Percentiles rank a stretch among this genome's conserved stretches.
phyloP scores from a whole-genome alignment of 2,888 invertebrate species.

The Rotaria magnacalcarata region DNA sequence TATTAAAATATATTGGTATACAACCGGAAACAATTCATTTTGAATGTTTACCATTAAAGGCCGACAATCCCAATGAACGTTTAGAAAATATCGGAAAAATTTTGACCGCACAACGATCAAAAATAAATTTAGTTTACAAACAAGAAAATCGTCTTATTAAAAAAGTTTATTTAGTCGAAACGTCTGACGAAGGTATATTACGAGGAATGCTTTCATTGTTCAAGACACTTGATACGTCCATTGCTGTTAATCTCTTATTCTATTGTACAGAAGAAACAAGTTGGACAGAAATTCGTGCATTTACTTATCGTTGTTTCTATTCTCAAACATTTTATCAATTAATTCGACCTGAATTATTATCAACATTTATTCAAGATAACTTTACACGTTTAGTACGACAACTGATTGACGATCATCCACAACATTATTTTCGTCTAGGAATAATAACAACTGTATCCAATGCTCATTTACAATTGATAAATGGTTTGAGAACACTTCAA shows the following conservation, averaged over 20 bases:
- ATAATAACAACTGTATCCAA: neutral
- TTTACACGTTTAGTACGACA: neutral
- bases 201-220: slow-evolving; percentile 4
- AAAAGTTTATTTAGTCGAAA: slow-evolving; percentile 10
- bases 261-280: slow-evolving; percentile 31
- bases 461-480: neutral
- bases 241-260: neutral
- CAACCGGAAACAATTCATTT: neutral
- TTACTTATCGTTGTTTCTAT: slow-evolving; percentile 31
- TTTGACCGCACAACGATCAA: neutral
- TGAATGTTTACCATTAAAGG: neutral
- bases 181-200: slow-evolving; percentile 16
- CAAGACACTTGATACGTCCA: neutral
- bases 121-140: neutral
- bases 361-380: neutral
- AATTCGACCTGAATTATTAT: slow-evolving; percentile 23
- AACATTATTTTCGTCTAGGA: slow-evolving; percentile 12
- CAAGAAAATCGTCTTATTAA: neutral
- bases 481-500: neutral
- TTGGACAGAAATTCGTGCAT: slow-evolving; percentile 24
- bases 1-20: neutral
- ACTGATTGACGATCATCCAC: neutral
- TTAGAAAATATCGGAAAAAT: slow-evolving; percentile 14
- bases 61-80: neutral
- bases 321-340: slow-evolving; percentile 11